Conservation (phyloP, 2,113 vertebrate species). For the Tympanuchus pallidicinctus region DNA sequence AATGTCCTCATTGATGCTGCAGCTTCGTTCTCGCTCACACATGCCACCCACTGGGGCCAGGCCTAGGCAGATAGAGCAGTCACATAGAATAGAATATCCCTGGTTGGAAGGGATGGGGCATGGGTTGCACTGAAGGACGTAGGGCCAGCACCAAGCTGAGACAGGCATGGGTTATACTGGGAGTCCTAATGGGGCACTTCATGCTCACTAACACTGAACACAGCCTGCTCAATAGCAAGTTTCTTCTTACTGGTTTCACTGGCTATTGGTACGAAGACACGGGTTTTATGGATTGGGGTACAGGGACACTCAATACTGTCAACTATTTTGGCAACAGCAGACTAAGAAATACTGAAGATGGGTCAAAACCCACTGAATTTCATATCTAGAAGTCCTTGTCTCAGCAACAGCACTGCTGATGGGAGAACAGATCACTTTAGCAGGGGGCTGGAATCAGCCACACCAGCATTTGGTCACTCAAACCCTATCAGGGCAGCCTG, state of each 20-base stretch:
- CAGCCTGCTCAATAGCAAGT: fast-evolving
- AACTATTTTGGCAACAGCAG: background rate
- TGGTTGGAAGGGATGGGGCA: no score
- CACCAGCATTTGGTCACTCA: background rate
- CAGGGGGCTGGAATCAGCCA: background rate
- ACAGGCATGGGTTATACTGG: fast-evolving
- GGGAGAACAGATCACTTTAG: no score
- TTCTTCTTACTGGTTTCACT: background rate
- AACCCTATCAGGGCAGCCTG: background rate
- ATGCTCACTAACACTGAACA: fast-evolving
- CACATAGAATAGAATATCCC: background rate
- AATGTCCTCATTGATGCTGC: slow-evolving; percentile 98
- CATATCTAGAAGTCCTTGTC: background rate
- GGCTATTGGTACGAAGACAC: background rate
- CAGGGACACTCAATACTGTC: background rate
- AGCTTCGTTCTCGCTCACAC: slow-evolving; percentile 97
- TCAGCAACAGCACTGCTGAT: background rate
- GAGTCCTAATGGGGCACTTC: background rate
- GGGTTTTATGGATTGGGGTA: fast-evolving
- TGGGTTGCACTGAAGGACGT: no score
- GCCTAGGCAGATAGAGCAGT: slow-evolving; percentile 73
- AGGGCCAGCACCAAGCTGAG: background rate
- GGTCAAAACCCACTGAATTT: background rate
- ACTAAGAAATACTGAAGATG: background rate
- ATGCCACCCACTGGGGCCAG: slow-evolving; percentile 96